Evolutionary conservation across 1,140 invertebrate species (phyloP).

Genomic region (Penaeus chinensis): DNA sequence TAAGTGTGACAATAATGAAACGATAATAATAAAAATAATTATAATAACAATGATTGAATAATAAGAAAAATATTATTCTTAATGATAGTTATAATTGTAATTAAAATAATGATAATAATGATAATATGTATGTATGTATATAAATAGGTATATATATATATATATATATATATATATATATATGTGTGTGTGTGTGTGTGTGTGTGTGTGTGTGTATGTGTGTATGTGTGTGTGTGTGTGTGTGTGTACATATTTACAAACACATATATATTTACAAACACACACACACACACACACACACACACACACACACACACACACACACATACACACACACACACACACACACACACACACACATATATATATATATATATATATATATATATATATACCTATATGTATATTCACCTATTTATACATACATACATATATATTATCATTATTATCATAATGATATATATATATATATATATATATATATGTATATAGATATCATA

Average conservation of each 20-base stretch:
- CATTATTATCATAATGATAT: background rate
- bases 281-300: background rate
- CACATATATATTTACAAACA: constrained; percentile 19
- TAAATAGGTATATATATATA: constrained; percentile 13
- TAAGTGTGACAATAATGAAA: too few species aligned
- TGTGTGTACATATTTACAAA: background rate
- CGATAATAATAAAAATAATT: too few species aligned
- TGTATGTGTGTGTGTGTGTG: background rate
- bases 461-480: constrained; percentile 17
- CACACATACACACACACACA: background rate
- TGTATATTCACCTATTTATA: background rate
- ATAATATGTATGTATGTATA: background rate
- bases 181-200: background rate
- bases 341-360: background rate
- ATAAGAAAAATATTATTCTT: too few species aligned
- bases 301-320: background rate
- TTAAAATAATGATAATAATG: background rate
- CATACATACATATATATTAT: constrained; percentile 6
- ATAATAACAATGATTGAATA: too few species aligned
- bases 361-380: constrained; percentile 22
- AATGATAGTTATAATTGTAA: background rate
- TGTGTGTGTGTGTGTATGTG: background rate
- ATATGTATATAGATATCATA: background rate
- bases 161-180: constrained; percentile 19
- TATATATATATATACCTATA: constrained; percentile 15